phyloP scores from a whole-genome alignment of 2,888 invertebrate species.

The Noctua fimbriata region DNA sequence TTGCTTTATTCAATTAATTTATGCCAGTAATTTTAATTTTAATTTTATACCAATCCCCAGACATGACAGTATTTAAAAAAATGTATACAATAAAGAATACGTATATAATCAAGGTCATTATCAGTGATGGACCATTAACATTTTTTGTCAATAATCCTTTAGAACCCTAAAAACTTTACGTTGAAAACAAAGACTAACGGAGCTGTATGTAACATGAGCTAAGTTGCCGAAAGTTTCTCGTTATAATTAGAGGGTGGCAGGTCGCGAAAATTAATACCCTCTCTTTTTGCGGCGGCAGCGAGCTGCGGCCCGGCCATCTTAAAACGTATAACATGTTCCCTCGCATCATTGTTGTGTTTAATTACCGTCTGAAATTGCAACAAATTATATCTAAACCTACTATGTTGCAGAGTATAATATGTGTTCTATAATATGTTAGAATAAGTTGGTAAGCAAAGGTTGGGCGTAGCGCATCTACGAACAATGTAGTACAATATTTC shows the following conservation, averaged over 20 bases:
- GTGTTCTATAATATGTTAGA: slow-evolving; percentile 12
- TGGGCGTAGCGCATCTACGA: slow-evolving; percentile 35
- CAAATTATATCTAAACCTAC: slow-evolving; percentile 36
- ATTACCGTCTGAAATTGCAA: slow-evolving; percentile 62
- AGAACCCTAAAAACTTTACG: slow-evolving; percentile 75
- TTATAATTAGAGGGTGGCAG: slow-evolving; percentile 83
- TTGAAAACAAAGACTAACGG: slow-evolving; percentile 77
- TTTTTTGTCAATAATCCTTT: slow-evolving; percentile 31
- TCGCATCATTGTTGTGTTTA: slow-evolving; percentile 61
- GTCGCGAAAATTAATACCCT: slow-evolving; percentile 83
- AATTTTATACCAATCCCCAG: neutral
- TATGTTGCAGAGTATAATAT: slow-evolving; percentile 23
- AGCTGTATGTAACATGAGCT: slow-evolving; percentile 82
- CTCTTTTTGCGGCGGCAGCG: slow-evolving; percentile 73
- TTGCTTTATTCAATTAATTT: neutral
- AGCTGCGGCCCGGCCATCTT: slow-evolving; percentile 54
- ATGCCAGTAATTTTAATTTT: neutral
- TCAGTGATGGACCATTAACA: neutral
- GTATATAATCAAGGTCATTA: neutral
- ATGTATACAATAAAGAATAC: neutral
- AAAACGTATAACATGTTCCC: slow-evolving; percentile 47
- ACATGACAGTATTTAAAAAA: neutral
- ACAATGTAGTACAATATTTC: slow-evolving; percentile 45
- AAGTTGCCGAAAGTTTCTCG: slow-evolving; percentile 81
- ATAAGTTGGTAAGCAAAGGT: slow-evolving; percentile 43